Evolutionary conservation across 1,140 invertebrate genomes (phyloP).

Genomic region (Macrotrachela quadricornifera): DNA sequence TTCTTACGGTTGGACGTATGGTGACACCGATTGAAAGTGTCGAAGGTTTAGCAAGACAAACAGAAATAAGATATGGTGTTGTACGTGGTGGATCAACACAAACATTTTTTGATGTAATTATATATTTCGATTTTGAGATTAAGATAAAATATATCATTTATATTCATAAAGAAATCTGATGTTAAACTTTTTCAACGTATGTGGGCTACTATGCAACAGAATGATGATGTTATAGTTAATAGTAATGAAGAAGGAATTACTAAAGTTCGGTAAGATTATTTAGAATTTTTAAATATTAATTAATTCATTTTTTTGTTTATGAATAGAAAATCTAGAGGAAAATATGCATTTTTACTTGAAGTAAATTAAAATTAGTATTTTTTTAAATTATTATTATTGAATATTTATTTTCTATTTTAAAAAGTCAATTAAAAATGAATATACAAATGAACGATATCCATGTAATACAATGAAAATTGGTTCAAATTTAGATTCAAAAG

Average conservation of each 20-base stretch:
- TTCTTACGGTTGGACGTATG: slow-evolving; percentile 83
- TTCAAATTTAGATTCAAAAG: slow-evolving; percentile 64
- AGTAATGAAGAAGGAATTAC: slow-evolving; percentile 13
- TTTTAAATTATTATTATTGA: no score
- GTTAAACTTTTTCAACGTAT: slow-evolving; percentile 48
- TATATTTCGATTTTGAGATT: slow-evolving; percentile 37
- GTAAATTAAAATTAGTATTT: no score
- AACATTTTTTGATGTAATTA: slow-evolving; percentile 51
- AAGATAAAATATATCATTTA: not conserved
- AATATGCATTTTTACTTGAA: slow-evolving; percentile 76
- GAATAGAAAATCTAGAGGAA: slow-evolving; percentile 38
- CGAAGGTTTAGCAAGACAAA: slow-evolving; percentile 84
- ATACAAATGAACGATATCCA: slow-evolving; percentile 67
- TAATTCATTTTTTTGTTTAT: slow-evolving; percentile 35
- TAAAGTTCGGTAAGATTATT: slow-evolving; percentile 26
- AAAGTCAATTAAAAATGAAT: slow-evolving; percentile 79
- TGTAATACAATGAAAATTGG: slow-evolving; percentile 87
- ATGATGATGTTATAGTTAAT: slow-evolving; percentile 2
- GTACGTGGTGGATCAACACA: slow-evolving; percentile 64
- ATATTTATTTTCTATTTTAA: no score
- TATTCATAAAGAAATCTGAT: slow-evolving; percentile 37
- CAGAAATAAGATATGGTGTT: slow-evolving; percentile 79
- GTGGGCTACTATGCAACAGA: slow-evolving; percentile 7
- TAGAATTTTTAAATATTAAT: no score
- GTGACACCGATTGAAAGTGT: slow-evolving; percentile 82